Base-by-base conservation (phyloP, 1,140 invertebrate species). In the Trichonephila inaurata region DNA sequence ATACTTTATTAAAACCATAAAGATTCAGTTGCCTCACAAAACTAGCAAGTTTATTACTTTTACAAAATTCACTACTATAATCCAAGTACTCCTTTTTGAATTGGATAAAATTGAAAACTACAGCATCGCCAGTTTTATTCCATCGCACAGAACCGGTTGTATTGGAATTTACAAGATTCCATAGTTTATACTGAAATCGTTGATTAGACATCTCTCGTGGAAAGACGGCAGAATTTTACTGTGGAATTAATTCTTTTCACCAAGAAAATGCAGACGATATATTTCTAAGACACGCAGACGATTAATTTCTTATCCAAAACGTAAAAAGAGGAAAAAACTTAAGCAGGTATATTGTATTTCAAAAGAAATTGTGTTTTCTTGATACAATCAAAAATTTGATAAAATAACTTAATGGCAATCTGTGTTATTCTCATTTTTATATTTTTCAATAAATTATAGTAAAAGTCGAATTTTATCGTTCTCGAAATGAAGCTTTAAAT, bases 21-120 rank as follows among this genome's bases (percentile, higher is more conserved):
- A 94, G 95, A 95, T 94, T 96, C 96, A 95, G 95, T 95, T 92
- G 95, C 24, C 94, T 94, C 18, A 95, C 94, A 87, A 95, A 96
- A 58, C 94, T 95, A 62, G 93, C 94, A 58, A 94, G 95, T 33
- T 95, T 96, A n/a, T 96, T 89, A 95, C 95, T 94, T 96, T 96
- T 94, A 58, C 60, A 85, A 94, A 96, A 94, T 95, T 96, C n/a
- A 95, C 96, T 83, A 95, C 95, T 62, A 89, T 95, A 2, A 77
- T 94, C 44, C 77, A 94, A 77, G 62, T 81, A 93, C 51, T 94
- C 69, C 16, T 89, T 66, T 77, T 93, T 87, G 77, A 94, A 94
- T 62, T 40, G 58, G 24, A n/a, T n/a, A 69, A 89, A 94, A 82
- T 94, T 85, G 24, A 94, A 94, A 24, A 90, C 12, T 19, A 94